Percentiles rank a stretch among this genome's conserved stretches.
Evolutionary conservation across 2,888 invertebrate genomes (phyloP).

Genomic region (Ferdinandea cuprea): DNA sequence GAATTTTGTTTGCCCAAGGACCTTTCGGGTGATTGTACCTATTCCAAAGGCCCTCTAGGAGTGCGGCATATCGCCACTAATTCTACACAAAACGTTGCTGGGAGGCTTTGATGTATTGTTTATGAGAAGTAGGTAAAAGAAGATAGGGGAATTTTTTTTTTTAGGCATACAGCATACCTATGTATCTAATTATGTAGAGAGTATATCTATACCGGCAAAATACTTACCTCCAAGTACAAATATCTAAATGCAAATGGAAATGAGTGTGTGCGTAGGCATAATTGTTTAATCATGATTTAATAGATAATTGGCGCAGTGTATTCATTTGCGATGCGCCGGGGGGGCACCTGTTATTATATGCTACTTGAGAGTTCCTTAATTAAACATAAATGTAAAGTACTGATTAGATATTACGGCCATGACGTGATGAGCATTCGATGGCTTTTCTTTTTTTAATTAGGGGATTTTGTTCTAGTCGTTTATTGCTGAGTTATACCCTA

Average conservation of each 20-base stretch:
- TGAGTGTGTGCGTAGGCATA: constrained; percentile 47
- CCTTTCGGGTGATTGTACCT: not conserved
- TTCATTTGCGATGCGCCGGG: constrained; percentile 31
- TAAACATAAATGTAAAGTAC: constrained; percentile 5
- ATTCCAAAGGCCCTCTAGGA: constrained; percentile 10
- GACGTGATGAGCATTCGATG: too few relatives aligned
- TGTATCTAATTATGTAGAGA: constrained; percentile 13
- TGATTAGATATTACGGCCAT: constrained; percentile 27
- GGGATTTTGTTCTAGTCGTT: too few relatives aligned
- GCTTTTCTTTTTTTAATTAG: too few relatives aligned
- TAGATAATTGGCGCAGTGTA: constrained; percentile 37
- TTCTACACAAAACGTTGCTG: constrained; percentile 4
- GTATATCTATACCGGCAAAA: constrained; percentile 19
- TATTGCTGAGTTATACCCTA: too few relatives aligned
- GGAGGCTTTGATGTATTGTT: constrained; percentile 62
- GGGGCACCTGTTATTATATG: constrained; percentile 4
- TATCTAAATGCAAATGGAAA: constrained; percentile 55
- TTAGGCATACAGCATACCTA: not conserved
- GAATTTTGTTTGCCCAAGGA: constrained; percentile 49
- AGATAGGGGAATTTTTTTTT: constrained; percentile 61
- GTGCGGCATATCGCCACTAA: constrained; percentile 9
- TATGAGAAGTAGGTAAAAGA: constrained; percentile 57
- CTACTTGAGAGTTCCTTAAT: constrained; percentile 28
- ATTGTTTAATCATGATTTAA: constrained; percentile 63
- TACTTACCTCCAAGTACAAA: constrained; percentile 40